A percentile compares a stretch with the other conserved stretches of the same genome.
These are phyloP conservation scores for Myzus persicae DNA, from an alignment of 1,140 invertebrate genomes.

Conservation along the genomic window DNA sequence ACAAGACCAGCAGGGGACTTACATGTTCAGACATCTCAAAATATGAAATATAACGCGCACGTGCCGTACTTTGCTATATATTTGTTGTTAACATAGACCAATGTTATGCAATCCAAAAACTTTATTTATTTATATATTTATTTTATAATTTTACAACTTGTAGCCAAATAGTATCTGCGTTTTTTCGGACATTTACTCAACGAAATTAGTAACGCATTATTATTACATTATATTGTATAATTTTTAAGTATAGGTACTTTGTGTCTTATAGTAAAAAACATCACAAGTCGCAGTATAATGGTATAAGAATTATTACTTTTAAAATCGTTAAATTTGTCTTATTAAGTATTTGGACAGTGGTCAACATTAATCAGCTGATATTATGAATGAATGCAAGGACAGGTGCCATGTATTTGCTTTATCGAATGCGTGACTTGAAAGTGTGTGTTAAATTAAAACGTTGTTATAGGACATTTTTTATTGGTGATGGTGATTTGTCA, in stretches of 20 bases:
- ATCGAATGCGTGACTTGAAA: neutral
- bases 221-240: neutral
- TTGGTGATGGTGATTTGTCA: too few species aligned
- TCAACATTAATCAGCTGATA: neutral
- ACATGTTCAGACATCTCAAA: neutral
- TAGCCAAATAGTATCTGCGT: neutral
- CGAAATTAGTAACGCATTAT: neutral
- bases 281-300: neutral
- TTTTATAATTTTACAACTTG: neutral
- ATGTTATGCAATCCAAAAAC: neutral
- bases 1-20: constrained; percentile 17
- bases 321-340: neutral
- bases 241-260: neutral
- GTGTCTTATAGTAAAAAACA: neutral
- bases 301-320: neutral
- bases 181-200: neutral
- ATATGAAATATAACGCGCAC: neutral
- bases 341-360: neutral
- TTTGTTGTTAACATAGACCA: neutral
- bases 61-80: neutral
- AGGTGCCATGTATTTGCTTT: neutral
- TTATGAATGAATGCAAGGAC: neutral
- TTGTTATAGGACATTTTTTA: neutral
- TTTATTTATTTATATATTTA: neutral
- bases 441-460: neutral